phyloP scores from a whole-genome alignment of 2,113 vertebrate genomes.

The Nansenia antarctica region DNA sequence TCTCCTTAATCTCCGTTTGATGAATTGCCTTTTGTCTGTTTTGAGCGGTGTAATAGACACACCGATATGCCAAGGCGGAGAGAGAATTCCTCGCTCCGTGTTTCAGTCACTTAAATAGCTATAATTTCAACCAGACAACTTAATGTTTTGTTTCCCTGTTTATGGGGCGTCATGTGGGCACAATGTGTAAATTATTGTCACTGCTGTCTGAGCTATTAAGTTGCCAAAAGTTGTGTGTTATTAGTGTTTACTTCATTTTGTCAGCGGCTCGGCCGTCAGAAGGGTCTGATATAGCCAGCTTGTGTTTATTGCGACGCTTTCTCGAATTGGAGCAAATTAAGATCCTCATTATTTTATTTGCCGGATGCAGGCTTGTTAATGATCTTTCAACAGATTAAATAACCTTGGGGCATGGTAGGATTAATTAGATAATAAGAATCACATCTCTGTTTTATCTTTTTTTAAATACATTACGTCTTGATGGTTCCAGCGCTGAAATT shows the following conservation, averaged over 20 bases:
- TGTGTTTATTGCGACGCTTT: slow-evolving; percentile 69
- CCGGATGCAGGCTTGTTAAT: slow-evolving; percentile 75
- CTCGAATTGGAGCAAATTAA: slow-evolving; percentile 76
- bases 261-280: slow-evolving; percentile 59
- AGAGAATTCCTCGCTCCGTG: slow-evolving; percentile 47
- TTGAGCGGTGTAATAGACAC: slow-evolving; percentile 52
- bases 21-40: slow-evolving; percentile 51
- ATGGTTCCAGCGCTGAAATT: slow-evolving; percentile 67
- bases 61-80: slow-evolving; percentile 50
- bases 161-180: slow-evolving; percentile 67
- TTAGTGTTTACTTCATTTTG: slow-evolving; percentile 69
- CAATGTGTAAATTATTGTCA: slow-evolving; percentile 70
- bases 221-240: slow-evolving; percentile 56
- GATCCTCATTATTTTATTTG: slow-evolving; percentile 78
- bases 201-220: slow-evolving; percentile 65
- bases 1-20: slow-evolving; percentile 58
- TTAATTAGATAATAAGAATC: slow-evolving; percentile 80
- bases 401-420: slow-evolving; percentile 72
- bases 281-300: slow-evolving; percentile 61
- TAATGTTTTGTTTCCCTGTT: slow-evolving; percentile 73
- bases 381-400: slow-evolving; percentile 80
- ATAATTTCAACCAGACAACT: slow-evolving; percentile 66
- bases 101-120: slow-evolving; percentile 64
- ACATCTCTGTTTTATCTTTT: slow-evolving; percentile 71
- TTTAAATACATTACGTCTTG: slow-evolving; percentile 68